These are phyloP conservation scores for Atopsyche davidsoni DNA, from an alignment of 1,140 invertebrate genomes.

Conservation along the genomic window DNA sequence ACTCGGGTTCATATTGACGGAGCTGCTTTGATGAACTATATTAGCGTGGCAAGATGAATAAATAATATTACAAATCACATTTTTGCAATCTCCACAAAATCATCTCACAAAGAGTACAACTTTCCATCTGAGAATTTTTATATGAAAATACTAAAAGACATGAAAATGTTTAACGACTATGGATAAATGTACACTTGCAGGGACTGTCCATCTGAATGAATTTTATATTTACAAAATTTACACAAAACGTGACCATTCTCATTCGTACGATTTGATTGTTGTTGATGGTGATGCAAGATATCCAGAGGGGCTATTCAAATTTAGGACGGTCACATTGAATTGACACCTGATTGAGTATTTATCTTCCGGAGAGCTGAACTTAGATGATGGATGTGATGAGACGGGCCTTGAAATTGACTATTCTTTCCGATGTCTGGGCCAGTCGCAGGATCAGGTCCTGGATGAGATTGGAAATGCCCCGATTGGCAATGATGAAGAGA, in stretches of 20 bases:
- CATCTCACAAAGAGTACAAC: neutral
- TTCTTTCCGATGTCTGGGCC: conserved; percentile 78
- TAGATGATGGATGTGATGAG: conserved; percentile 82
- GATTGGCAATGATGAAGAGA: conserved; percentile 75
- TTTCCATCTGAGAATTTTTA: neutral
- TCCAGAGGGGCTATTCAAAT: neutral
- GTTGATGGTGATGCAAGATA: too few relatives aligned
- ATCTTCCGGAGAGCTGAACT: conserved; percentile 25
- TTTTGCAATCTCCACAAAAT: conserved; percentile 7
- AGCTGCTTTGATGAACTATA: neutral
- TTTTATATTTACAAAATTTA: conserved; percentile 19
- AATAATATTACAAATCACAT: conserved; percentile 9
- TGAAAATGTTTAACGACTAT: too few relatives aligned
- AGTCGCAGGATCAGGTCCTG: conserved; percentile 81
- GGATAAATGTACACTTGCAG: too few relatives aligned
- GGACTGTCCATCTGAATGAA: too few relatives aligned
- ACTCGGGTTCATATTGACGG: neutral
- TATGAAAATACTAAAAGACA: too few relatives aligned
- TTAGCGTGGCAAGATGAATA: conserved; percentile 17
- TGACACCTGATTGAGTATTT: neutral
- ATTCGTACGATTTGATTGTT: too few relatives aligned
- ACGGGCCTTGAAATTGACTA: conserved; percentile 86
- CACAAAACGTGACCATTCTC: neutral
- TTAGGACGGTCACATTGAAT: neutral
- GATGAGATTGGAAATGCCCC: conserved; percentile 74